These are phyloP conservation scores for Drosophila phalerata DNA, from an alignment of 2,888 invertebrate species.

Conservation along the genomic window DNA sequence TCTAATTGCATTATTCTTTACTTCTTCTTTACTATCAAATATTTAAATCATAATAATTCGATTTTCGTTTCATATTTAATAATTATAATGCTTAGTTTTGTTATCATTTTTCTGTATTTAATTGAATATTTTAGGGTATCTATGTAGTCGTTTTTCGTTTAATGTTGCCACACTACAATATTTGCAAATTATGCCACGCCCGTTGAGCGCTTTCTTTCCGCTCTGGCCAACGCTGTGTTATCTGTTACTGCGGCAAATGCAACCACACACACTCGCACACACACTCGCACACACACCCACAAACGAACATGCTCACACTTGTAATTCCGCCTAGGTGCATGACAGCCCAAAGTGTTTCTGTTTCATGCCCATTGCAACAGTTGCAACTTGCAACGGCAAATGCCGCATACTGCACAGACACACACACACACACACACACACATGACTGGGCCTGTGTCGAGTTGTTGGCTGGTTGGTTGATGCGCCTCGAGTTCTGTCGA, in stretches of 20 bases:
- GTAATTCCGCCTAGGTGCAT: constrained; percentile 80
- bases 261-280: constrained; percentile 27
- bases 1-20: too few species aligned
- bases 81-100: not conserved
- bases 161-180: constrained; percentile 30
- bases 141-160: not conserved
- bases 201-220: constrained; percentile 56
- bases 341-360: constrained; percentile 76
- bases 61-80: not conserved
- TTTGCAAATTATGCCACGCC: constrained; percentile 57
- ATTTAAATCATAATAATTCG: not conserved
- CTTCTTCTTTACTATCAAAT: not conserved
- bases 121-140: not conserved
- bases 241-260: constrained; percentile 61
- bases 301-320: constrained; percentile 69
- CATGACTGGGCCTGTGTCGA: constrained; percentile 39
- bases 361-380: constrained; percentile 81
- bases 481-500: constrained; percentile 81
- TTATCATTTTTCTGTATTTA: not conserved
- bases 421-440: constrained; percentile 25
- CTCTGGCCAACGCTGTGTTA: constrained; percentile 57
- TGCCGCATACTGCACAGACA: constrained; percentile 39
- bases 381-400: constrained; percentile 72
- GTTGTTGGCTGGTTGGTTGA: constrained; percentile 72
- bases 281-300: constrained; percentile 21